These are phyloP conservation scores for Sebastiscus tertius DNA, from an alignment of 2,797 vertebrate species.

Conservation along the genomic window DNA sequence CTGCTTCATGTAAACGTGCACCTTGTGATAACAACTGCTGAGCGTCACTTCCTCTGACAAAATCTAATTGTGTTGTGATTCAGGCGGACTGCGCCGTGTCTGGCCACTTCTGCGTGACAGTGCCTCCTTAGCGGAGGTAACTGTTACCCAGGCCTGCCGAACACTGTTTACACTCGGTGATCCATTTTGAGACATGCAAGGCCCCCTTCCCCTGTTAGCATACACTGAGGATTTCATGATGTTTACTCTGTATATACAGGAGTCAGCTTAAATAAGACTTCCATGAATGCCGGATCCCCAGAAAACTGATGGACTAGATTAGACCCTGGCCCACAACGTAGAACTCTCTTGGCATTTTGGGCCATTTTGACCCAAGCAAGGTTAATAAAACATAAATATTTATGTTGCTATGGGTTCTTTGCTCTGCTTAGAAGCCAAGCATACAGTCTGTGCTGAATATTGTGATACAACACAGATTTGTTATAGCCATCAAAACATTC, in stretches of 20 bases:
- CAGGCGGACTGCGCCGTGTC: constrained; percentile 63
- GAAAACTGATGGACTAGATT: constrained; percentile 83
- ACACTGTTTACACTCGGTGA: constrained; percentile 84
- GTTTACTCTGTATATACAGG: constrained; percentile 87
- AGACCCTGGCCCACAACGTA: constrained; percentile 67
- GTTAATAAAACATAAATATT: constrained; percentile 83
- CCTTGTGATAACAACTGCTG: constrained; percentile 41
- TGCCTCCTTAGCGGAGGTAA: constrained; percentile 76
- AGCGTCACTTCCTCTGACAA: constrained; percentile 56
- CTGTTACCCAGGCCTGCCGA: constrained; percentile 78
- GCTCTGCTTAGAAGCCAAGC: constrained; percentile 56
- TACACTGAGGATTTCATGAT: constrained; percentile 82
- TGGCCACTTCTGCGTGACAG: constrained; percentile 82
- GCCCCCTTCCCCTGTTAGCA: constrained; percentile 71
- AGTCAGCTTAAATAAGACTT: constrained; percentile 83
- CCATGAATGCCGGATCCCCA: constrained; percentile 64
- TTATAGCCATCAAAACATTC: constrained; percentile 57
- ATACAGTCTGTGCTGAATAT: constrained; percentile 50
- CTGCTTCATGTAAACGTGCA: constrained; percentile 44
- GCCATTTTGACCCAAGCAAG: constrained; percentile 72
- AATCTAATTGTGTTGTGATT: constrained; percentile 63
- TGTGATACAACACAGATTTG: constrained; percentile 69
- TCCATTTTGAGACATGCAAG: constrained; percentile 82
- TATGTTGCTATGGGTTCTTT: constrained; percentile 70
- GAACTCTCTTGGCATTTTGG: constrained; percentile 72